Conservation (phyloP, 2,113 vertebrate species). For the Oceanites oceanicus region DNA sequence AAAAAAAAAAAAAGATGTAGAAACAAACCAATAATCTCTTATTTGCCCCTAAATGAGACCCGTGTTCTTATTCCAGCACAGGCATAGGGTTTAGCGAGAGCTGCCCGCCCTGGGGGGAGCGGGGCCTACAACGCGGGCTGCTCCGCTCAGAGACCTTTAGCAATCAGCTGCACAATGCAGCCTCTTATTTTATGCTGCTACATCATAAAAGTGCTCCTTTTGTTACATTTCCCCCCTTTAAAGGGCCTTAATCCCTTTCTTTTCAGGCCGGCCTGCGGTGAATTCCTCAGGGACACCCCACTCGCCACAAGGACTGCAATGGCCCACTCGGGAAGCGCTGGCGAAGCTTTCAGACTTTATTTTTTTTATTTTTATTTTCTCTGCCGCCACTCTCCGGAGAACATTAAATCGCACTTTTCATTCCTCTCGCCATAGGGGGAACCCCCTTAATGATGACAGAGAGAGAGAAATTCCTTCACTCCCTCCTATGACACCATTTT, state of each 20-base stretch:
- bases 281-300: slow-evolving; percentile 93
- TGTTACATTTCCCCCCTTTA: slow-evolving; percentile 95
- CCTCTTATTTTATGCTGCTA: slow-evolving; percentile 95
- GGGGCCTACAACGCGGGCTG: slow-evolving; percentile 71
- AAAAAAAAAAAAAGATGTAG: slow-evolving; percentile 63
- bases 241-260: slow-evolving; percentile 92
- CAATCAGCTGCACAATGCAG: slow-evolving; percentile 89
- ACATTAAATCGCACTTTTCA: slow-evolving; percentile 91
- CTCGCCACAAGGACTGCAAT: slow-evolving; percentile 84
- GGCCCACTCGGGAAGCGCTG: slow-evolving; percentile 84
- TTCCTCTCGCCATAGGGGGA: slow-evolving; percentile 84
- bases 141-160: slow-evolving; percentile 88
- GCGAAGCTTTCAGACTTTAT: slow-evolving; percentile 82
- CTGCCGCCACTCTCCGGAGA: slow-evolving; percentile 82
- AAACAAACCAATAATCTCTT: slow-evolving; percentile 93
- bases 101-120: slow-evolving; percentile 74
- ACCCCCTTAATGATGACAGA: slow-evolving; percentile 88
- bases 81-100: slow-evolving; percentile 80
- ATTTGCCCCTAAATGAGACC: slow-evolving; percentile 83
- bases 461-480: slow-evolving; percentile 90
- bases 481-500: slow-evolving; percentile 82
- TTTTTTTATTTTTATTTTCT: slow-evolving; percentile 39
- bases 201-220: slow-evolving; percentile 97
- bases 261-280: slow-evolving; percentile 85
- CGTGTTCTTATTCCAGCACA: slow-evolving; percentile 73